Evolutionary conservation across 2,113 vertebrate genomes (phyloP), one percentile per base, ranked within the genome.

Genomic region (Bettongia penicillata): DNA sequence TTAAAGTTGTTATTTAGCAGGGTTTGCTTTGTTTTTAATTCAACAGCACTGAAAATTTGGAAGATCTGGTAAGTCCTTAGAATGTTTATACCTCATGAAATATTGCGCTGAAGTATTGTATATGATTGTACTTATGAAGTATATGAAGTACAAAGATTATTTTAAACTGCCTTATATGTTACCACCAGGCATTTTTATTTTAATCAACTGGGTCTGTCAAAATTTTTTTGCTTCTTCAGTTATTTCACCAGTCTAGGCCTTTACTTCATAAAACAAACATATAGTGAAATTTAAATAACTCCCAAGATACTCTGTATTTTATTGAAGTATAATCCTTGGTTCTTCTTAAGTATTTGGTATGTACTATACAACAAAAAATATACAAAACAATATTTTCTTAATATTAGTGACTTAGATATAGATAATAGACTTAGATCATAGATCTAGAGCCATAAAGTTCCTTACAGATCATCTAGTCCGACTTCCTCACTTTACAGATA

Each of bases 111-210:
- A 61, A 61, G 28, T 61, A 61, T 28, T 31, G 26, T 61, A 31
- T 31, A 31, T 61, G 11, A 37, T 68, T n/a, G 31, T 37, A 68
- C 12, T 68, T 43, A 8, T 84, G 37, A 84, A 19, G 37, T 43
- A 77, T 37, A 31, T 31, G 84, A n/a, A 97, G 90, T 49, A 28
- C 96, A 92, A 4, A 14, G 8, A 95, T 4, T 23, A 95, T 77
- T 90, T 91, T 68, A 92, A 8, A 23, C 24, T 43, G 77, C 53
- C 12, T 53, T 91, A 98, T 96, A 94, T 96, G 97, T 51, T 94
- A 95, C 51, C 2, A 28, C 12, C 43, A 92, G 37, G 26, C 89
- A 53, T 31, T 94, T 77, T 96, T 96, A 96, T 90, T 89, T 90
- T 93, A 84, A 68, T 92, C 16, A 95, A 23, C 28, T 94, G n/a